Evolutionary conservation across 1,140 invertebrate species (phyloP), one percentile per base, ranked within the genome.

Genomic region (Zelostemma sp.): DNA sequence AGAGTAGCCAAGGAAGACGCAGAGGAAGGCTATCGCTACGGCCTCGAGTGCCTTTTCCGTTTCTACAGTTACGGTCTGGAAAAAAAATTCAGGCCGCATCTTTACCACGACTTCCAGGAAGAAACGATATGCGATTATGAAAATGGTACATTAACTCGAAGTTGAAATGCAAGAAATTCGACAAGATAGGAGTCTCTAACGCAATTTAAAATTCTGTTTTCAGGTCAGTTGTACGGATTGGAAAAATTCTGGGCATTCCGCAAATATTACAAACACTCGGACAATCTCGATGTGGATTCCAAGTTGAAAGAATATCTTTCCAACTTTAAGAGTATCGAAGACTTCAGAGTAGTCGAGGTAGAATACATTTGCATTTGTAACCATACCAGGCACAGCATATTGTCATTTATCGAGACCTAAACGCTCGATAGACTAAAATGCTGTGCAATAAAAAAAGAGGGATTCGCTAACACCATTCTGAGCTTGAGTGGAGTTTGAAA

Each of bases 231-330:
- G 14, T 99, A 99, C 87, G 98, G 97, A 35, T 86, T 99, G 43
- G 98, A 99, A 86, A 99, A 99, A 83, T 99, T 99, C 85, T 99
- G 97, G 96, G 97, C 97, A 38, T 99, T 99, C 87, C 86, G 97
- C 4, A 98, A 98, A 84, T 97, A 96, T 87, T 96, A 95, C 84
- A 95, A 93, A 80, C 90, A 93, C 71, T 89, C 91, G 12, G 86
- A 85, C 18, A 90, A 91, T 54, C 87, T 99, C 17, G 90, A 93
- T 56, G 92, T 99, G 15, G 90, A 95, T 72, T 87, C 92, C 3
- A 91, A 91, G 74, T 85, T 99, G 35, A 88, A 91, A 60, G 91
- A 91, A 45, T 92, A 93, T 81, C 84, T 99, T 35, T 89, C 90
- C 21, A 95, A 94, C 76, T 99, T 96, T 83, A 96, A 97, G 80